phyloP scores from a whole-genome alignment of 2,797 vertebrate species.

The Luscinia luscinia region DNA sequence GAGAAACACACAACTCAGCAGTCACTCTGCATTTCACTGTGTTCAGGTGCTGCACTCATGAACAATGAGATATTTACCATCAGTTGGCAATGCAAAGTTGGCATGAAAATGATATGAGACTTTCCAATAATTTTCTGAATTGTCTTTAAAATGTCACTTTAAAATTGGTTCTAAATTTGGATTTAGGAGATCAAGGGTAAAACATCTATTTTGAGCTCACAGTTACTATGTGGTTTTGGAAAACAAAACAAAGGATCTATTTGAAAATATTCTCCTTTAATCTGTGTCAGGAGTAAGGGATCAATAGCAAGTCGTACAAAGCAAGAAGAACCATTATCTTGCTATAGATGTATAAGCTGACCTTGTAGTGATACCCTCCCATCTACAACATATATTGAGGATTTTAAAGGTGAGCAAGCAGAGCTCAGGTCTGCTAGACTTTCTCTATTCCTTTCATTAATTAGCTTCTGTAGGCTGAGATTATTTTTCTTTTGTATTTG shows the following conservation, averaged over 20 bases:
- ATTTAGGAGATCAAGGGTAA: not conserved
- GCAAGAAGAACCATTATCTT: not conserved
- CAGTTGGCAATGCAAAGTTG: not conserved
- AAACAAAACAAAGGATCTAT: not conserved
- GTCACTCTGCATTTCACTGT: not conserved
- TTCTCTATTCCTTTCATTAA: not conserved
- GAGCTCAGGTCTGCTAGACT: not conserved
- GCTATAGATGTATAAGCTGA: not conserved
- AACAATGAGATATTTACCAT: not conserved
- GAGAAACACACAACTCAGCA: not conserved
- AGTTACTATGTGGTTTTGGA: not conserved
- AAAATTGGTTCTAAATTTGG: not conserved
- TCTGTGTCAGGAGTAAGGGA: not conserved
- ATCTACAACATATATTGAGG: not conserved
- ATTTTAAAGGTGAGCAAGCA: not conserved
- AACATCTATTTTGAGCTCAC: not conserved
- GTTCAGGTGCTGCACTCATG: not conserved
- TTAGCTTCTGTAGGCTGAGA: not conserved
- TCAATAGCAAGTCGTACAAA: not conserved
- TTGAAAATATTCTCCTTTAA: not conserved
- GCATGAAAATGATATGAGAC: not conserved
- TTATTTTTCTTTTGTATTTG: conserved; percentile 4
- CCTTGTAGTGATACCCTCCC: not conserved
- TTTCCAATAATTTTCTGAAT: not conserved
- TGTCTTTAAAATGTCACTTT: not conserved